Percentiles rank a stretch among this genome's conserved stretches.
phyloP scores from a whole-genome alignment of 2,113 vertebrate genomes.

The Actenoides hombroni region DNA sequence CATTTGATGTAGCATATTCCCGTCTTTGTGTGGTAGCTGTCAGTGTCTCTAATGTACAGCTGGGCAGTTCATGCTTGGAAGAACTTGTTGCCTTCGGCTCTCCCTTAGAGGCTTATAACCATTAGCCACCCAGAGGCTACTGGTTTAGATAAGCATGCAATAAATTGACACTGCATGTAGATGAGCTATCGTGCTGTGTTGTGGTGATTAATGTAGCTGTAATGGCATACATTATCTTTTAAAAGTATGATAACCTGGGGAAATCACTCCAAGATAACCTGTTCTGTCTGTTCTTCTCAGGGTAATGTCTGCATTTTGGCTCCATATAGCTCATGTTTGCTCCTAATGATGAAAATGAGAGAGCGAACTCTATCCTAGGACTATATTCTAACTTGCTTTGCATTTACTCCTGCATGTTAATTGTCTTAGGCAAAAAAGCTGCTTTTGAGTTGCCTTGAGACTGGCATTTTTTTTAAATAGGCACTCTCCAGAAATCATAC shows the following conservation, averaged over 20 bases:
- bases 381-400: not conserved
- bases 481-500: not conserved
- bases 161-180: constrained; percentile 54
- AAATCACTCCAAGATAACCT: constrained; percentile 42
- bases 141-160: constrained; percentile 24
- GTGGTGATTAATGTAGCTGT: constrained; percentile 45
- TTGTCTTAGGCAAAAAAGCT: not conserved
- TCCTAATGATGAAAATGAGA: not conserved
- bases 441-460: not conserved
- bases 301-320: constrained; percentile 2
- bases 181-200: constrained; percentile 29
- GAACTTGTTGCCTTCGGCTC: constrained; percentile 10
- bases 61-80: constrained; percentile 54
- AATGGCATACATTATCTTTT: constrained; percentile 34
- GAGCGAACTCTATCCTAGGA: not conserved
- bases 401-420: not conserved
- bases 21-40: not conserved
- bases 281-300: not conserved
- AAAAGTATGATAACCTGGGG: constrained; percentile 36
- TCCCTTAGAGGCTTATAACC: constrained; percentile 34
- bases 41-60: not conserved
- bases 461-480: not conserved
- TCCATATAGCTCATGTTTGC: not conserved
- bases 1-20: not conserved
- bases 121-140: constrained; percentile 48